Conservation (phyloP, 2,797 vertebrate genomes). For the Myotis findleyi region DNA sequence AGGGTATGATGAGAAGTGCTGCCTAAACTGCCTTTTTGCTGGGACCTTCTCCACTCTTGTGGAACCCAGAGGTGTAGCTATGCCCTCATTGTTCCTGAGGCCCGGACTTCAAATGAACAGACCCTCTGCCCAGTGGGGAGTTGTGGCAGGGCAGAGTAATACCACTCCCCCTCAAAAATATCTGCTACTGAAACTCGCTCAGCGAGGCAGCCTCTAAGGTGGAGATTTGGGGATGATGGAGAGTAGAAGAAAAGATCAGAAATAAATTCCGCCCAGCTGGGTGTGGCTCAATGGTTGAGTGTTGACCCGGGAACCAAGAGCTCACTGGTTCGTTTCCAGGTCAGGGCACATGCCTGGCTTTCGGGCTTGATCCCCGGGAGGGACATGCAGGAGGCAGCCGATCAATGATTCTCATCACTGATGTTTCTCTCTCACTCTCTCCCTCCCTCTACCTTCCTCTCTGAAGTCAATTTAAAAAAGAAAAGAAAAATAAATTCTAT, state of each 20-base stretch:
- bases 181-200: neutral
- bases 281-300: too few species aligned
- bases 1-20: neutral
- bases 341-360: too few species aligned
- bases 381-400: too few species aligned
- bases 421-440: too few species aligned
- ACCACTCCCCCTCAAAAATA: neutral
- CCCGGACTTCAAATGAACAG: neutral
- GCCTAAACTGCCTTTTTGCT: neutral
- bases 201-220: neutral
- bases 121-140: neutral
- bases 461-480: too few species aligned
- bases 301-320: too few species aligned
- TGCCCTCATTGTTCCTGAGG: neutral
- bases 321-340: too few species aligned
- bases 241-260: conserved; percentile 34
- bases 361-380: too few species aligned
- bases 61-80: neutral
- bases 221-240: neutral
- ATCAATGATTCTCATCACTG: too few species aligned
- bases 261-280: conserved; percentile 20
- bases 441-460: too few species aligned
- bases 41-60: neutral
- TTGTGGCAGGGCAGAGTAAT: neutral
- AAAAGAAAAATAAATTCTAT: neutral